phyloP scores from a whole-genome alignment of 1,140 invertebrate species.

The Brachionus manjavacas region DNA sequence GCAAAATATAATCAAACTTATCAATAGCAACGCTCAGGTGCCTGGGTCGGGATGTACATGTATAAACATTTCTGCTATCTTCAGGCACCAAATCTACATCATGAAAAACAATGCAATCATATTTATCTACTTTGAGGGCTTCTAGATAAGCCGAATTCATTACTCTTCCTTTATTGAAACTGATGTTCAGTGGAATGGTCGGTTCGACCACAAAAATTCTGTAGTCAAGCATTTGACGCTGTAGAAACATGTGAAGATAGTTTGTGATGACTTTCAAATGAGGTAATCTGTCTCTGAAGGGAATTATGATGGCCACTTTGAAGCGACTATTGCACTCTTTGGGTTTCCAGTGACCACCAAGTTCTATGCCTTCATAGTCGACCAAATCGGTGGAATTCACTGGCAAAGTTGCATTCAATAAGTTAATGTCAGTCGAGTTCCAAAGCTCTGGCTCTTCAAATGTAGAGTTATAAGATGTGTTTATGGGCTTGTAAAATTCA shows the following conservation, averaged over 20 bases:
- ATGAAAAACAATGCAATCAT: slow-evolving; percentile 45
- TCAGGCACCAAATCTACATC: slow-evolving; percentile 45
- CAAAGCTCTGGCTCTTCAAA: not conserved
- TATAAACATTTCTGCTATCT: slow-evolving; percentile 43
- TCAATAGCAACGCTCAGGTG: slow-evolving; percentile 43
- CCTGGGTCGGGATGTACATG: slow-evolving; percentile 32
- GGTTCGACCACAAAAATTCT: slow-evolving; percentile 53
- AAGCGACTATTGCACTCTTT: slow-evolving; percentile 47
- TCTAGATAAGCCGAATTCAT: slow-evolving; percentile 39
- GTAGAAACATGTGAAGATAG: slow-evolving; percentile 51
- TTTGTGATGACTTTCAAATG: slow-evolving; percentile 51
- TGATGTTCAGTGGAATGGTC: not conserved
- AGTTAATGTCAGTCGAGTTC: not conserved
- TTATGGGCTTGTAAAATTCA: not conserved
- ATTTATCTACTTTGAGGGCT: slow-evolving; percentile 23
- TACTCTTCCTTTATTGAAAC: slow-evolving; percentile 37
- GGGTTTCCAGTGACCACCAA: slow-evolving; percentile 47
- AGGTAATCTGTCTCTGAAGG: slow-evolving; percentile 55
- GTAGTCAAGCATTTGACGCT: slow-evolving; percentile 51
- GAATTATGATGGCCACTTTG: slow-evolving; percentile 51
- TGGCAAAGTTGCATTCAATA: not conserved
- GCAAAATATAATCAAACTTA: slow-evolving; percentile 41
- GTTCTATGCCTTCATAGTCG: not conserved
- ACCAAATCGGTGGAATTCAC: slow-evolving; percentile 1
- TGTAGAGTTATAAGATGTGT: not conserved